Evolutionary conservation across 2,888 invertebrate species (phyloP), one percentile per base, ranked within the genome.

Genomic region (Xanthorhoe designata): DNA sequence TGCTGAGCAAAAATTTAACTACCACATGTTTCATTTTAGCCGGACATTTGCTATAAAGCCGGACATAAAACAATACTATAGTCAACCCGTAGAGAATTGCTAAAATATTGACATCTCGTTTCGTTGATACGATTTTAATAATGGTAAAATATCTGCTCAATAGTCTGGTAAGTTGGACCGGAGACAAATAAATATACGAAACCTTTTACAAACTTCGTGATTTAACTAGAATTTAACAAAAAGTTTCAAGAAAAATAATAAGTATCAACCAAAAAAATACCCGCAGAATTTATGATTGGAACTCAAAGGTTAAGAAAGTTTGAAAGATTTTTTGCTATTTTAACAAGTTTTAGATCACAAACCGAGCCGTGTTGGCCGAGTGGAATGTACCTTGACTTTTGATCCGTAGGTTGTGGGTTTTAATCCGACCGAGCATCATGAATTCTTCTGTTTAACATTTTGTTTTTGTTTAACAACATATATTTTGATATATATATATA

Each of bases 41-140:
- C 58, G 7, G n/a, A 24, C 13, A 32, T 32, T 32, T 32, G 32
- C 32, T 32, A 32, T 7, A 32, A 32, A 56, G 29, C n/a, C 56
- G 13, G 45, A 15, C 29, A n/a, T 8, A 15, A 10, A 38, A 50
- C 42, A 24, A 3, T 17, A 47, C 13, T 13, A 42, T 13, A 13
- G 35, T 47, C 19, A 42, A 19, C 49, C 55, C 52, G 13, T 54
- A 58, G 78, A 75, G 75, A 73, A 68, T 77, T 70, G 56, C 67
- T 73, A 60, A 74, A 72, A 75, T 75, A 78, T 79, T 80, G 75
- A 75, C 76, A 69, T 72, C 64, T 67, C 68, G 63, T 75, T 78
- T 69, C 70, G 74, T 71, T 69, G 72, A 74, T 68, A 61, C 54
- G 49, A 56, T 73, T 75, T 74, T 77, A 80, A 76, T 79, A 72